Base-by-base conservation (phyloP, 1,140 invertebrate species). In the Araneus ventricosus region DNA sequence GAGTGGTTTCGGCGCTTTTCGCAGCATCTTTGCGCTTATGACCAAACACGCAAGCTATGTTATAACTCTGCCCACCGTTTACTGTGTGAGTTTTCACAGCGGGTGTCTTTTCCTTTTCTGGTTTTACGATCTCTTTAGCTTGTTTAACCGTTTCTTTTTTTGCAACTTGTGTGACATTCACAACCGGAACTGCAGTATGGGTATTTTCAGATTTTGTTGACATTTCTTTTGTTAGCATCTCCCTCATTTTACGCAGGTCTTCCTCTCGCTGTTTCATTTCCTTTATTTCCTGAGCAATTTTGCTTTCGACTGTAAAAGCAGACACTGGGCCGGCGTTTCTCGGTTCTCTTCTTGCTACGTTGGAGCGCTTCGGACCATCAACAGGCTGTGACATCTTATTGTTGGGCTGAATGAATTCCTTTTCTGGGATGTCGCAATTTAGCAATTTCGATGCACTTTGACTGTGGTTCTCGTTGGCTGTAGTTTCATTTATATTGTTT, bases 261-360 rank as follows among this genome's bases (percentile, higher is more conserved):
- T 92, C 90, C 59, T 92, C 90, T n/a, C 90, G 17, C 37, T 92
- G 90, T 70, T 86, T 92, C 90, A 92, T 92, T 86, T 92, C 90
- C 63, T 92, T 92, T 59, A 92, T 92, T 57, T 92, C 90, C 37
- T 92, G 80, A 5, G 90, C 90, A 70, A 92, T 92, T 86, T 92
- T 92, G 20, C 82, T 92, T 52, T 92, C 90, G 1, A 92, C 82
- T 30, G 90, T 37, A 37, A 86, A 92, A 45, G 59, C 8, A 24
- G 20, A 30, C 17, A 24, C 59, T 30, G 45, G 85, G n/a, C 27
- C 61, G 20, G 75, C 1, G 10, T 39, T 91, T 30, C 30, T 90
- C 10, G 45, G 75, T n/a, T 90, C 88, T 17, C 41, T 61, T 41
- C 45, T 84, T 24, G 10, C 57, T 41, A n/a, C 70, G 30, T n/a